Conservation (phyloP, 2,888 invertebrate species). For the Plusia festucae region DNA sequence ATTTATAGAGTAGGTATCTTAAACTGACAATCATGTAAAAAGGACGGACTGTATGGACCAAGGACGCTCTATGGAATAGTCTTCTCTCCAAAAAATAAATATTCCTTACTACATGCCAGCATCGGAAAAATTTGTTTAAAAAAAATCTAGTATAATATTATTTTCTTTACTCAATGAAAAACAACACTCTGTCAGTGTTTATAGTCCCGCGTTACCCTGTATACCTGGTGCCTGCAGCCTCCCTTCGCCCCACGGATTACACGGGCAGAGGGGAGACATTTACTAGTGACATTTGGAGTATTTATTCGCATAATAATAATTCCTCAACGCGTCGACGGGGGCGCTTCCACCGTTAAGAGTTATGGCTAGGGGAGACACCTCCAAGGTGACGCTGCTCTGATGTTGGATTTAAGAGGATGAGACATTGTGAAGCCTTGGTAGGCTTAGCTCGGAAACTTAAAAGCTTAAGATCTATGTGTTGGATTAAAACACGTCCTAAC, state of each 20-base stretch:
- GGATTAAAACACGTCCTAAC: too few relatives aligned
- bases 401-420: conserved; percentile 67
- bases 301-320: conserved; percentile 92
- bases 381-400: conserved; percentile 73
- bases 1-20: too few relatives aligned
- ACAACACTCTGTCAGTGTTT: not conserved
- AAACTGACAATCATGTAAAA: too few relatives aligned
- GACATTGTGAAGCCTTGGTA: conserved; percentile 21
- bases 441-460: too few relatives aligned
- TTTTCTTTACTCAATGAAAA: too few relatives aligned
- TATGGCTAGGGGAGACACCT: conserved; percentile 86
- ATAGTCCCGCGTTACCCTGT: conserved; percentile 17
- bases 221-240: conserved; percentile 43
- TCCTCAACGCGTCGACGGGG: conserved; percentile 87
- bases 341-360: conserved; percentile 83
- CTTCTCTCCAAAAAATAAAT: too few relatives aligned
- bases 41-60: too few relatives aligned
- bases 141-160: too few relatives aligned
- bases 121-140: too few relatives aligned
- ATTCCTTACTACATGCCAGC: too few relatives aligned
- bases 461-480: too few relatives aligned
- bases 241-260: conserved; percentile 72
- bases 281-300: conserved; percentile 91
- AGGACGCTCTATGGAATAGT: too few relatives aligned
- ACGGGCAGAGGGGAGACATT: conserved; percentile 84